A percentile compares a stretch with the other conserved stretches of the same genome.
phyloP scores from a whole-genome alignment of 2,797 vertebrate genomes.

The Sparidentex hasta region DNA sequence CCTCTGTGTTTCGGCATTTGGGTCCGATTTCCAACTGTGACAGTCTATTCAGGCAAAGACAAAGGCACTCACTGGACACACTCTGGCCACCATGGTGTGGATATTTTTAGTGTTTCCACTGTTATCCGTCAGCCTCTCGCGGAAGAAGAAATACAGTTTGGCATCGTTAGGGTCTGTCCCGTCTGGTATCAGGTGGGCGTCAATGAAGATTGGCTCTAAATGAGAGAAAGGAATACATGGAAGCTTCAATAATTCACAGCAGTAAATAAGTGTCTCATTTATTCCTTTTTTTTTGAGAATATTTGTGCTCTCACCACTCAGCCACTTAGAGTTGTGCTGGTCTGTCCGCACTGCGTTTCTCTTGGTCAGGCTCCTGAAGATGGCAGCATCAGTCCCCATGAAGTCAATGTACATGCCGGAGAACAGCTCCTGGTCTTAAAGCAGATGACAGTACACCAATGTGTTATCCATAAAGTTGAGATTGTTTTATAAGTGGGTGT shows the following conservation, averaged over 20 bases:
- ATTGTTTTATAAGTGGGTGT: not conserved
- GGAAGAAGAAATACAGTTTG: slow-evolving; percentile 97
- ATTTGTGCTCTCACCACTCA: slow-evolving; percentile 90
- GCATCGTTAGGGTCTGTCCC: slow-evolving; percentile 95
- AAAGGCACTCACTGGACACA: slow-evolving; percentile 93
- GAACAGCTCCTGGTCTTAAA: slow-evolving; percentile 95
- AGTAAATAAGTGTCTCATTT: not conserved
- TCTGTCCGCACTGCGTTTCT: slow-evolving; percentile 96
- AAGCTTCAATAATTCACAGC: not conserved
- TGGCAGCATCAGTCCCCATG: slow-evolving; percentile 98
- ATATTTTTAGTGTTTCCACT: slow-evolving; percentile 95
- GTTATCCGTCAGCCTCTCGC: slow-evolving; percentile 95
- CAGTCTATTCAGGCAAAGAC: not conserved
- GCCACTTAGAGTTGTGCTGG: slow-evolving; percentile 99
- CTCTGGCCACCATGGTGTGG: slow-evolving; percentile 97
- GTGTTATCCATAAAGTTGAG: not conserved
- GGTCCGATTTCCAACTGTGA: too few relatives aligned
- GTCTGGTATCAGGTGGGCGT: slow-evolving; percentile 95
- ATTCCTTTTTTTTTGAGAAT: too few relatives aligned
- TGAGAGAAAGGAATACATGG: slow-evolving; percentile 4
- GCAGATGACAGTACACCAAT: not conserved
- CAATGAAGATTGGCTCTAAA: slow-evolving; percentile 95
- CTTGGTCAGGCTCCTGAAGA: slow-evolving; percentile 96
- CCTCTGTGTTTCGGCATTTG: too few relatives aligned
- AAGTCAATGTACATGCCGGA: slow-evolving; percentile 99